These are phyloP conservation scores for Copidosoma floridanum DNA, from an alignment of 1,140 invertebrate species.

Conservation along the genomic window DNA sequence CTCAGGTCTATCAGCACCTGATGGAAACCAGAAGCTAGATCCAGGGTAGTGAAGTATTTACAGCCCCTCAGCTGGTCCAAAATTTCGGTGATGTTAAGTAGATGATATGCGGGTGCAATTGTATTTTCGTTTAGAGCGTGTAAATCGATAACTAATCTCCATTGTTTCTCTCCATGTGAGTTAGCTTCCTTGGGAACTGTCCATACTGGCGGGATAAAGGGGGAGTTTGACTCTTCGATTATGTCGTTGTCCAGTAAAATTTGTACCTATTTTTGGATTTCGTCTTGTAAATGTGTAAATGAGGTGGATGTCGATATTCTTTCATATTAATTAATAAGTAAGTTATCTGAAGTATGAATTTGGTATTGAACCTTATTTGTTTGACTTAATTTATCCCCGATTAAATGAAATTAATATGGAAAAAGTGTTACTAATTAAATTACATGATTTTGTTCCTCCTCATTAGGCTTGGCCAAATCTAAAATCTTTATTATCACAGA, in stretches of 20 bases:
- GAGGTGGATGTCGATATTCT: neutral
- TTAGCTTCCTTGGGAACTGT: neutral
- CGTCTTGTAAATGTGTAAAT: neutral
- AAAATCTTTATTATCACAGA: too few species aligned
- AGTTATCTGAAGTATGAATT: too few species aligned
- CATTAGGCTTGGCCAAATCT: too few species aligned
- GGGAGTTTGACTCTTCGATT: neutral
- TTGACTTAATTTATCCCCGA: too few species aligned
- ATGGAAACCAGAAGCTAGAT: slow-evolving; percentile 10
- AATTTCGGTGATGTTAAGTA: slow-evolving; percentile 29
- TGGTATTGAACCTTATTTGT: too few species aligned
- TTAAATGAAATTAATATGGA: too few species aligned
- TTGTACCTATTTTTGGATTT: neutral
- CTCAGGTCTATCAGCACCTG: neutral
- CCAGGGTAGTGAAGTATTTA: slow-evolving; percentile 5
- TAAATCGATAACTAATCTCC: slow-evolving; percentile 15
- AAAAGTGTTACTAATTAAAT: too few species aligned
- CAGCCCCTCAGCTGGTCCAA: neutral
- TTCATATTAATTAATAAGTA: too few species aligned
- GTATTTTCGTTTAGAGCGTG: slow-evolving; percentile 29
- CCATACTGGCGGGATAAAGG: neutral
- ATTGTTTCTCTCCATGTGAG: neutral
- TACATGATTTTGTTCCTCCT: too few species aligned
- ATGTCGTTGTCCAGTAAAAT: neutral
- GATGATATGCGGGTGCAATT: slow-evolving; percentile 23